Evolutionary conservation across 2,113 vertebrate genomes (phyloP), one percentile per base, ranked within the genome.

Genomic region (Pangasianodon hypophthalmus): DNA sequence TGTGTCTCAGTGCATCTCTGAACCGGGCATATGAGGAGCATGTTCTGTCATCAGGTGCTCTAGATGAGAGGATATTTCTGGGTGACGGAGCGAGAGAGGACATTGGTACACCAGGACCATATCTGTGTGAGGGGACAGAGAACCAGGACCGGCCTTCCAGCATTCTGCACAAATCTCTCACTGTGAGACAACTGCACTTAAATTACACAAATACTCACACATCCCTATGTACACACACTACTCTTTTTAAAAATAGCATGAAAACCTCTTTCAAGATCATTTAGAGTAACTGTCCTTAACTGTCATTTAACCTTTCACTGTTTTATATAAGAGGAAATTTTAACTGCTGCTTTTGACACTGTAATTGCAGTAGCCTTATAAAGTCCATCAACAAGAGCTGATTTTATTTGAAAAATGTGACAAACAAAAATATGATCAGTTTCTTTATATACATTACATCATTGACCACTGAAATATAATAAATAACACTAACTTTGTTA

Each of bases 61-160:
- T 99, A 4, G 98, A 99, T 84, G 98, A 99, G 94, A 93, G 98
- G 75, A 97, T 99, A 91, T 99, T 99, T 93, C 96, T 97, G 0
- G 97, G 97, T 0, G 97, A 99, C 21, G 97, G 97, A 48, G 97
- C 97, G 0, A 97, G 95, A 13, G 98, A 98, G 84, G 97, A 98
- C 92, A 97, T 98, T 52, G 97, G 97, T 81, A 97, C 97, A 4
- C 95, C 97, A 1, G 95, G 96, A 0, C 95, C 96, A 71, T 97
- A 96, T 88, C 96, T 95, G 60, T 93, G 94, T 88, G 95, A 95
- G 26, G 96, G 95, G 71, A 26, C 89, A 75, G 97, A 98, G 88
- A 96, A 94, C 86, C 93, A 94, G 92, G 93, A 94, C 77, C 71
- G 79, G 21, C 41, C 90, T 77, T 4, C 91, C 90, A 92, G 88